phyloP scores from a whole-genome alignment of 2,888 invertebrate species.

The Melolontha melolontha region DNA sequence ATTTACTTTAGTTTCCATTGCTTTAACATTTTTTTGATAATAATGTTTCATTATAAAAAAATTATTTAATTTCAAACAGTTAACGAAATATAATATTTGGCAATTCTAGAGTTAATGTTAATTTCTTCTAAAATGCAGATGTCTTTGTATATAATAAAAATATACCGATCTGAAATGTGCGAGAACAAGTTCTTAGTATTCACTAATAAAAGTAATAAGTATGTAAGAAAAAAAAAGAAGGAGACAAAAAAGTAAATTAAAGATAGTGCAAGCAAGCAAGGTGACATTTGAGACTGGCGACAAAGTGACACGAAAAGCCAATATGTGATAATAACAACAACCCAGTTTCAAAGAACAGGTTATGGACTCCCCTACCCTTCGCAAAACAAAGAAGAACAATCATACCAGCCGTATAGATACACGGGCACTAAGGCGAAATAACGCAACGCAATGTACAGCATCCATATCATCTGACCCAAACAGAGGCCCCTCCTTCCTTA shows the following conservation, averaged over 20 bases:
- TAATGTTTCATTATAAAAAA: no score
- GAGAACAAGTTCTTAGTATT: slow-evolving; percentile 26
- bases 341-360: slow-evolving; percentile 37
- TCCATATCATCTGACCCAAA: slow-evolving; percentile 59
- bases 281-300: slow-evolving; percentile 26
- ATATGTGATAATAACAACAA: slow-evolving; percentile 31
- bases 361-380: slow-evolving; percentile 43
- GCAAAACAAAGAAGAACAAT: slow-evolving; percentile 51
- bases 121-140: neutral
- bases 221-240: slow-evolving; percentile 22
- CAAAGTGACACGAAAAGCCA: slow-evolving; percentile 22
- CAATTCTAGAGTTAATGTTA: neutral
- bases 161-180: neutral
- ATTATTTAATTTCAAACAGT: no score
- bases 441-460: slow-evolving; percentile 51
- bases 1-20: no score
- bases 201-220: slow-evolving; percentile 29
- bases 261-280: slow-evolving; percentile 15
- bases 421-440: no score
- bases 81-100: no score
- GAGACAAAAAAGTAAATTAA: slow-evolving; percentile 7
- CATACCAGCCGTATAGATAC: no score
- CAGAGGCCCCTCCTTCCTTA: slow-evolving; percentile 61
- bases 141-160: neutral
- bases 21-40: no score